phyloP scores from a whole-genome alignment of 2,113 vertebrate genomes.

The Phrynocephalus versicolor region DNA sequence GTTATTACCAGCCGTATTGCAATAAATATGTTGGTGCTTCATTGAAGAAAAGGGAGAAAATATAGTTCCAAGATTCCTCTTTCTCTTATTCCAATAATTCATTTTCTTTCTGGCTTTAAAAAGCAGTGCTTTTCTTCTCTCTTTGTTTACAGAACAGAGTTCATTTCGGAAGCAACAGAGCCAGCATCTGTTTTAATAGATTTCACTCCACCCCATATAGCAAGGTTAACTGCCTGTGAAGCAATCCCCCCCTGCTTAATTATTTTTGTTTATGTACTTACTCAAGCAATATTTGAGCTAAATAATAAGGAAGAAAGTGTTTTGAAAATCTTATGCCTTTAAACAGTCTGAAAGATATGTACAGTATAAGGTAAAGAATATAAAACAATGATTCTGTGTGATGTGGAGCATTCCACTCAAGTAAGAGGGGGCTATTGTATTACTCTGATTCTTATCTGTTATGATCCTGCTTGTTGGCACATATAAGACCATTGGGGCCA shows the following conservation, averaged over 20 bases:
- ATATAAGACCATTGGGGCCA: not conserved
- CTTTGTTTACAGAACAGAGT: not conserved
- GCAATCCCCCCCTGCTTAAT: not conserved
- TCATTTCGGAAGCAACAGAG: not conserved
- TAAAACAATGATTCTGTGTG: not conserved
- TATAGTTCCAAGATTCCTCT: too few species aligned
- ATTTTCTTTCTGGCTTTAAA: not conserved
- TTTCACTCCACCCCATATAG: not conserved
- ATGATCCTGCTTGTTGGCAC: not conserved
- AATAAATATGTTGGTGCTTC: not conserved
- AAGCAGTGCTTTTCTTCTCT: not conserved
- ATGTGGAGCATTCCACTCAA: not conserved
- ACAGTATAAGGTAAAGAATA: not conserved
- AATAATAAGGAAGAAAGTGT: not conserved
- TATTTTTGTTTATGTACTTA: not conserved
- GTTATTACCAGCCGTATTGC: not conserved
- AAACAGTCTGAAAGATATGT: not conserved
- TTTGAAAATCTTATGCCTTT: not conserved
- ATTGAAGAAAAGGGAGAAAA: too few species aligned
- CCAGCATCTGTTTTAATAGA: not conserved
- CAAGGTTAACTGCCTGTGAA: not conserved
- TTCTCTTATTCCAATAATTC: too few species aligned
- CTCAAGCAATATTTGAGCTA: not conserved
- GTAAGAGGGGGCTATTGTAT: not conserved
- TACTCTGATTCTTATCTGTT: not conserved